Base-by-base conservation (phyloP, 2,113 vertebrate species). In the Pipa parva region DNA sequence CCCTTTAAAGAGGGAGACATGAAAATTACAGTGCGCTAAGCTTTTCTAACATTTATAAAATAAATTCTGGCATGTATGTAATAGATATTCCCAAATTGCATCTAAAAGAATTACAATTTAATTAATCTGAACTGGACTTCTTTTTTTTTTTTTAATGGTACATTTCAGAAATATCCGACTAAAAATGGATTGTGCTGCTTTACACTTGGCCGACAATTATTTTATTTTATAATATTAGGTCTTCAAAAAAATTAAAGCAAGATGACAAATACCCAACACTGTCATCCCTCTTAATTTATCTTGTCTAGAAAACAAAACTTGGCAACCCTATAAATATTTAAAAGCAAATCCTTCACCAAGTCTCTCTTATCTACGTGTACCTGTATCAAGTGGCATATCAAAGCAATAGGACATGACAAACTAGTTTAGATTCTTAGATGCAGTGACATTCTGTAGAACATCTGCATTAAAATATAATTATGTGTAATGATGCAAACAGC, bases 401-500 rank as follows among this genome's bases (percentile, higher is more conserved):
- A 68, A 68, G 65, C 56, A 51, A 68, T 68, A 59, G 65, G 45
- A 68, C 65, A 68, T 68, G 65, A 68, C 65, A 68, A 68, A 52
- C 65, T 59, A 39, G 65, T 59, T 68, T 59, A 68, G 55, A 51
- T 60, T 68, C 65, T 68, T 39, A 39, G 56, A 68, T 50, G 65
- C 65, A 51, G 45, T 68, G 65, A 59, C 65, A 68, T 59, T 68
- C 65, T 39, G 65, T 68, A 68, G 65, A 68, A 68, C 31, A 68
- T 68, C 65, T 59, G 65, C 65, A 68, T 68, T 68, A 68, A 68
- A 68, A 59, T 59, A 68, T 68, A 68, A 68, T 68, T 68, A 68
- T 52, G 65, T 68, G 65, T 68, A 68, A 68, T 68, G 65, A 68
- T 51, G 65, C 65, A 68, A 59, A 60, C 65, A 68, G 65, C 56